A percentile compares a stretch with the other conserved stretches of the same genome.
These are phyloP conservation scores for Fringilla coelebs DNA, from an alignment of 2,797 vertebrate genomes.

Conservation along the genomic window DNA sequence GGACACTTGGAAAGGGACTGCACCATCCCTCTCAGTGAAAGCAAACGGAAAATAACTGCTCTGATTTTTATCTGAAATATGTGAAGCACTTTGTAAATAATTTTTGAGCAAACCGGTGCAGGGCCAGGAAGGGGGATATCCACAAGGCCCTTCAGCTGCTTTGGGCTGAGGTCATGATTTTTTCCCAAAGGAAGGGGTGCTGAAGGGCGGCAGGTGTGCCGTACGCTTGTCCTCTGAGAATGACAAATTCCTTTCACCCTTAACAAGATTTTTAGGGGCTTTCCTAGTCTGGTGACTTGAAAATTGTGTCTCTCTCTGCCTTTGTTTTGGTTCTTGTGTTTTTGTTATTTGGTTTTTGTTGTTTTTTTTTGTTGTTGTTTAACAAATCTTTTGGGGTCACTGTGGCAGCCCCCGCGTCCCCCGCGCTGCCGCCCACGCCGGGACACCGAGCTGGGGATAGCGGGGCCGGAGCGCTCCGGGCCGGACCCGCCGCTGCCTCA, in stretches of 20 bases:
- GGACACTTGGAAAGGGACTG: neutral
- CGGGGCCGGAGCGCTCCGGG: too few species aligned
- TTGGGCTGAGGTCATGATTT: accelerated
- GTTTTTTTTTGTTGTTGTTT: neutral
- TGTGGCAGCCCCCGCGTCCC: neutral
- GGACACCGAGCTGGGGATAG: neutral
- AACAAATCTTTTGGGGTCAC: neutral
- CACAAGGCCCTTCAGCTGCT: neutral
- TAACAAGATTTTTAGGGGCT: neutral
- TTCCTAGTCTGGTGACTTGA: neutral
- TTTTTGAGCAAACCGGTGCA: neutral
- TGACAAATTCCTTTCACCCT: neutral
- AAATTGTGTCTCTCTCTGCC: accelerated
- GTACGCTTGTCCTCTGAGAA: accelerated
- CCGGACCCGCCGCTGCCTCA: neutral
- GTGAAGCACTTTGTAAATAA: neutral
- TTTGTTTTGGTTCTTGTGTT: too few species aligned
- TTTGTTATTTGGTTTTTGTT: neutral
- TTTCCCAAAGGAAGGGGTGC: neutral
- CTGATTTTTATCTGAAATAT: neutral
- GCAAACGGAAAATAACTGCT: neutral
- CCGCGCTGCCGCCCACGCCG: neutral
- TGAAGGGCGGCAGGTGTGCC: neutral
- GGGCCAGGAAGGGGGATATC: neutral
- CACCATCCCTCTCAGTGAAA: neutral